Percentiles rank a stretch among this genome's conserved stretches.
phyloP scores from a whole-genome alignment of 2,113 vertebrate genomes.

The Gnathonemus echidnorhynchus region DNA sequence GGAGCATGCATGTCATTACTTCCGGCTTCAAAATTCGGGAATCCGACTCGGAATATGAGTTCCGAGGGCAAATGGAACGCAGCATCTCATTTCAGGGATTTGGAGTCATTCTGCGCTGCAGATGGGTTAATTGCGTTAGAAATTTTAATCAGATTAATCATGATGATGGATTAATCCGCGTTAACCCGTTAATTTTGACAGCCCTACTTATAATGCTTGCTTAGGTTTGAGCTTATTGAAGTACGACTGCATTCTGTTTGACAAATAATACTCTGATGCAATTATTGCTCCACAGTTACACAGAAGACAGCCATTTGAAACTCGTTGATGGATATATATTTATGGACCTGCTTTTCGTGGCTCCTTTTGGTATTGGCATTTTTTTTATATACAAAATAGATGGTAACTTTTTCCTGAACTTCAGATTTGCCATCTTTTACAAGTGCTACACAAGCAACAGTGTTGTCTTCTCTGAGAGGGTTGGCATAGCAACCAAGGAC shows the following conservation, averaged over 20 bases:
- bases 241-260: neutral
- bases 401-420: neutral
- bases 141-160: no score
- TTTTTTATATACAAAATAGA: neutral
- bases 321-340: neutral
- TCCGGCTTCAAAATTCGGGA: no score
- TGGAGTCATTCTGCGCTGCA: no score
- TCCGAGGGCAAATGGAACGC: no score
- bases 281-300: neutral
- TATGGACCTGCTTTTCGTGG: neutral
- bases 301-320: neutral
- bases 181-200: no score
- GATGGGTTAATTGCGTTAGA: no score
- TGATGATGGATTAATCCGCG: no score
- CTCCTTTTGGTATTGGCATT: neutral
- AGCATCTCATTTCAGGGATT: no score
- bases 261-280: neutral
- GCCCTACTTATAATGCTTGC: neutral
- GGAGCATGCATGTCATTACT: no score
- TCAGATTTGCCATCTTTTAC: constrained; percentile 2
- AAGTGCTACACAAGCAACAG: constrained; percentile 8
- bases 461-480: constrained; percentile 53
- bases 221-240: neutral
- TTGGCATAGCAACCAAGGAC: constrained; percentile 74
- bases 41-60: no score